Conservation (phyloP, 2,888 invertebrate genomes). For the Coelinius sp. region DNA sequence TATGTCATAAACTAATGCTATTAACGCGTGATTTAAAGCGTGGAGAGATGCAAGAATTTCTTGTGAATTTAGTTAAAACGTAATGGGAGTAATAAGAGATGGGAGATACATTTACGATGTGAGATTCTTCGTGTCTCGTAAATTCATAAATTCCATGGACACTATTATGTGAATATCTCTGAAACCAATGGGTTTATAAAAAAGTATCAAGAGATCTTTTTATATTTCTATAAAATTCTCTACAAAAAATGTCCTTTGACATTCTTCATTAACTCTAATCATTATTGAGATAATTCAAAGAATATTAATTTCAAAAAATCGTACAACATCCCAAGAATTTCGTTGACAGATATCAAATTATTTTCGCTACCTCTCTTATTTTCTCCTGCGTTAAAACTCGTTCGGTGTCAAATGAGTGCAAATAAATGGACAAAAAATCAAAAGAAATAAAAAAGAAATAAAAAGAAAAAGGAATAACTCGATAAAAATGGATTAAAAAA, state of each 20-base stretch:
- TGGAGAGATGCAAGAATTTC: constrained; percentile 13
- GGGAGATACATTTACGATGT: not conserved
- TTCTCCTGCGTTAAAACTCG: constrained; percentile 27
- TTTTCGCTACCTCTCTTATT: constrained; percentile 11
- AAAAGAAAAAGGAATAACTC: constrained; percentile 5
- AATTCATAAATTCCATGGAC: not conserved
- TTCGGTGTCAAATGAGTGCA: constrained; percentile 12
- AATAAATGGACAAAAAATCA: constrained; percentile 7
- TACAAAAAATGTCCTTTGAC: too few relatives aligned
- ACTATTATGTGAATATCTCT: not conserved
- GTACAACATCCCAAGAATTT: not conserved
- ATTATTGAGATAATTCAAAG: not conserved
- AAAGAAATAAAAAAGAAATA: constrained; percentile 26
- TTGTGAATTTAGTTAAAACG: not conserved
- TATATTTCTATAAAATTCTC: too few relatives aligned
- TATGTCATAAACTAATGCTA: constrained; percentile 18
- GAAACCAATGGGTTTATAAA: not conserved
- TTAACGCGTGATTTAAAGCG: constrained; percentile 15
- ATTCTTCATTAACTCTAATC: not conserved
- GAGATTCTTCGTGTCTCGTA: not conserved
- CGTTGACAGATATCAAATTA: too few relatives aligned
- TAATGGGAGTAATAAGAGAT: not conserved
- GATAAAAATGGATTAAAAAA: not conserved
- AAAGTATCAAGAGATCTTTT: not conserved
- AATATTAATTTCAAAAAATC: too few relatives aligned